Percentiles rank a stretch among this genome's conserved stretches.
These are phyloP conservation scores for Verasper variegatus DNA, from an alignment of 2,113 vertebrate genomes.

Conservation along the genomic window DNA sequence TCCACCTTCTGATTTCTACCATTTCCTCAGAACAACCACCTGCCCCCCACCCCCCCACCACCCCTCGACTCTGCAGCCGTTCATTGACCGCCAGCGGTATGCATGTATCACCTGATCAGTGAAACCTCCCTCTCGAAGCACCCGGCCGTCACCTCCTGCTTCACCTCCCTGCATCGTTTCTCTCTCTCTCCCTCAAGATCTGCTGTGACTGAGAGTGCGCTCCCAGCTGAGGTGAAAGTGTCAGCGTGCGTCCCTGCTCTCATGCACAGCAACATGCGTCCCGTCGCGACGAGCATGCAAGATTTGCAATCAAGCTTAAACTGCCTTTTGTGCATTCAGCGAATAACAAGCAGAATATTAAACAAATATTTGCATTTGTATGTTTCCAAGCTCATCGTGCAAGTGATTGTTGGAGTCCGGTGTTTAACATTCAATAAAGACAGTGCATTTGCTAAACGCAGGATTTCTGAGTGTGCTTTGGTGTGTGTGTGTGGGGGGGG, in stretches of 20 bases:
- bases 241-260: constrained; percentile 49
- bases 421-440: constrained; percentile 77
- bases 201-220: constrained; percentile 58
- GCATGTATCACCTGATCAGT: constrained; percentile 63
- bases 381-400: constrained; percentile 62
- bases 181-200: constrained; percentile 22
- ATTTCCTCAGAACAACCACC: not conserved
- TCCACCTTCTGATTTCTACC: constrained; percentile 72
- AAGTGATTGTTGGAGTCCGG: constrained; percentile 69
- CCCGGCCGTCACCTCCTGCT: constrained; percentile 42
- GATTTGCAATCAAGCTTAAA: constrained; percentile 62
- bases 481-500: not conserved
- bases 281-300: constrained; percentile 71
- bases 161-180: constrained; percentile 33
- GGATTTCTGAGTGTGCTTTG: constrained; percentile 29
- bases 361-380: constrained; percentile 56
- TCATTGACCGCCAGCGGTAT: constrained; percentile 50
- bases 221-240: constrained; percentile 30
- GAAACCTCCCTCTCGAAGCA: constrained; percentile 32
- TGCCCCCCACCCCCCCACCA: constrained; percentile 15
- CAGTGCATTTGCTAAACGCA: constrained; percentile 68
- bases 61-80: not conserved
- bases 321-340: constrained; percentile 61
- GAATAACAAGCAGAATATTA: constrained; percentile 33
- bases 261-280: constrained; percentile 52